Conservation (phyloP, 2,888 invertebrate species). For the Elegia similella region DNA sequence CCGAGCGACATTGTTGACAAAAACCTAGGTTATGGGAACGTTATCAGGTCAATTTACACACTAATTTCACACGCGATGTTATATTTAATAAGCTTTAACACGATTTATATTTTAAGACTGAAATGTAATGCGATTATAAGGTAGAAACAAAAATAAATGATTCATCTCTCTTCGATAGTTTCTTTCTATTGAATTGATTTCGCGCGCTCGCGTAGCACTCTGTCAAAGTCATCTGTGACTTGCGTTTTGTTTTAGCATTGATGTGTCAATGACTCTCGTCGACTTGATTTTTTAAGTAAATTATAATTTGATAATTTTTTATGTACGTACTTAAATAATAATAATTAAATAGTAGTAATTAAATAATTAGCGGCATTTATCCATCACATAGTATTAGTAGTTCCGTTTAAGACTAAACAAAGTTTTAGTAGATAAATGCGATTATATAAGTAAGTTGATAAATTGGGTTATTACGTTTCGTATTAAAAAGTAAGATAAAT, state of each 20-base stretch:
- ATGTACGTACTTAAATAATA: too few species aligned
- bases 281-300: too few species aligned
- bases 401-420: too few species aligned
- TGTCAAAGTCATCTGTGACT: not conserved
- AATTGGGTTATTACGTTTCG: too few species aligned
- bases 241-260: constrained; percentile 4
- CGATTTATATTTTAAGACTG: not conserved
- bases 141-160: constrained; percentile 6
- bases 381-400: too few species aligned
- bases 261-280: too few species aligned
- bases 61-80: constrained; percentile 37
- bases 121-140: not conserved
- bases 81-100: not conserved
- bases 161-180: not conserved
- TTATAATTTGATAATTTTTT: too few species aligned
- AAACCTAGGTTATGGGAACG: constrained; percentile 15
- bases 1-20: constrained; percentile 36
- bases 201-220: not conserved
- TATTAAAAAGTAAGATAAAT: too few species aligned
- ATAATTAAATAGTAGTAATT: too few species aligned
- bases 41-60: constrained; percentile 17
- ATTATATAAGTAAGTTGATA: too few species aligned
- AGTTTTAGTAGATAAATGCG: too few species aligned
- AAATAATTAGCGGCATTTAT: too few species aligned
- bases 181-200: not conserved